Conservation (phyloP, 2,797 vertebrate species). For the Anableps anableps region DNA sequence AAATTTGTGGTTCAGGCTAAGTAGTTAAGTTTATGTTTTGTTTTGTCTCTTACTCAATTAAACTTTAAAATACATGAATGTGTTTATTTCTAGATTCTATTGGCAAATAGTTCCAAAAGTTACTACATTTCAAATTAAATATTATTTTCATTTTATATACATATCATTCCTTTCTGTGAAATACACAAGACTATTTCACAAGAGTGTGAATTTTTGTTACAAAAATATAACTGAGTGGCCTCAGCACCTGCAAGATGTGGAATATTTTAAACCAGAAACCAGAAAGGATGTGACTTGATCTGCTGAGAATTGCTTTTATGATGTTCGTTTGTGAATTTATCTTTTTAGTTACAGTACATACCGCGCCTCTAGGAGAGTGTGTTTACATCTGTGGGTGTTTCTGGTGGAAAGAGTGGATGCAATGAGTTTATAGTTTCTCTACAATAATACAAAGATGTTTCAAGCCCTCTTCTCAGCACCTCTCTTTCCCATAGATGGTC, state of each 20-base stretch:
- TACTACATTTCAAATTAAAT: no score
- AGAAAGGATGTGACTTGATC: constrained; percentile 15
- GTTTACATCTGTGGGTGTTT: not conserved
- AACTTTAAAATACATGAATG: not conserved
- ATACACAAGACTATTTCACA: no score
- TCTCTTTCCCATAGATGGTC: not conserved
- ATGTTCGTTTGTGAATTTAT: not conserved
- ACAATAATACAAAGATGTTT: not conserved
- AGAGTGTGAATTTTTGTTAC: no score
- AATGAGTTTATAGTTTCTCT: not conserved
- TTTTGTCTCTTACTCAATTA: not conserved
- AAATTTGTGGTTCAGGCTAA: not conserved
- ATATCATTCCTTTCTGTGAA: no score
- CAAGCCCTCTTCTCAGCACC: not conserved
- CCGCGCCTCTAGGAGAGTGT: not conserved
- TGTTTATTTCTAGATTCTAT: not conserved
- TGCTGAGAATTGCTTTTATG: not conserved
- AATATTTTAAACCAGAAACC: not conserved
- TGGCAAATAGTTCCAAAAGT: no score
- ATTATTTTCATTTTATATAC: no score
- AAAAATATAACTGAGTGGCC: not conserved
- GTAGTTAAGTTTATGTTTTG: not conserved
- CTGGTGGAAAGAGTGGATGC: not conserved
- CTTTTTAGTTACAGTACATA: not conserved
- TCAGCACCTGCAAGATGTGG: not conserved